A percentile compares a stretch with the other conserved stretches of the same genome.
These are phyloP conservation scores for Darevskia nairensis DNA, from an alignment of 2,797 vertebrate species.

Conservation along the genomic window DNA sequence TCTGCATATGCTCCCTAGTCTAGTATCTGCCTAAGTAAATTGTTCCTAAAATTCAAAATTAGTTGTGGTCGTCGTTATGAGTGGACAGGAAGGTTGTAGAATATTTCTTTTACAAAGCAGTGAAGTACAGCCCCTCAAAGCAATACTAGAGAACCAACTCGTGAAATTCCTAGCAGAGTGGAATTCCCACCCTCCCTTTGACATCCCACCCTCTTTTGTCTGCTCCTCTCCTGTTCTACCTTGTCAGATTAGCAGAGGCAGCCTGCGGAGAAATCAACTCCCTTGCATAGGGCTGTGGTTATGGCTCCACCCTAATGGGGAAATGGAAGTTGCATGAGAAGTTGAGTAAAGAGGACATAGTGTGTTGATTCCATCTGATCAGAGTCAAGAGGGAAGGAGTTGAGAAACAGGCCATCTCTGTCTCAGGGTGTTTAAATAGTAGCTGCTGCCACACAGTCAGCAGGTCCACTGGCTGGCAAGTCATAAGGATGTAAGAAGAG, in stretches of 20 bases:
- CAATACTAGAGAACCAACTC: neutral
- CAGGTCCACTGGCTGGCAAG: neutral
- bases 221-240: neutral
- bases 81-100: neutral
- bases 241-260: neutral
- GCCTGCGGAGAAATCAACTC: neutral
- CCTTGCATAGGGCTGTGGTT: constrained; percentile 3
- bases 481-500: too few relatives aligned
- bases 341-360: constrained; percentile 8
- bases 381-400: neutral
- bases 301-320: neutral
- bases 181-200: neutral
- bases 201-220: neutral
- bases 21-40: neutral
- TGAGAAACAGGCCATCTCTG: neutral
- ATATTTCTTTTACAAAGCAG: neutral
- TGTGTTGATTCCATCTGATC: neutral
- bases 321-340: constrained; percentile 24
- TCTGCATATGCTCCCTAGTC: neutral
- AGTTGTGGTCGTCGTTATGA: neutral
- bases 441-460: neutral
- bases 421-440: neutral
- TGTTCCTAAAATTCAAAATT: neutral
- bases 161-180: neutral
- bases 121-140: neutral